These are phyloP conservation scores for Drosophila macrothrix DNA, from an alignment of 2,888 invertebrate genomes.

Conservation along the genomic window DNA sequence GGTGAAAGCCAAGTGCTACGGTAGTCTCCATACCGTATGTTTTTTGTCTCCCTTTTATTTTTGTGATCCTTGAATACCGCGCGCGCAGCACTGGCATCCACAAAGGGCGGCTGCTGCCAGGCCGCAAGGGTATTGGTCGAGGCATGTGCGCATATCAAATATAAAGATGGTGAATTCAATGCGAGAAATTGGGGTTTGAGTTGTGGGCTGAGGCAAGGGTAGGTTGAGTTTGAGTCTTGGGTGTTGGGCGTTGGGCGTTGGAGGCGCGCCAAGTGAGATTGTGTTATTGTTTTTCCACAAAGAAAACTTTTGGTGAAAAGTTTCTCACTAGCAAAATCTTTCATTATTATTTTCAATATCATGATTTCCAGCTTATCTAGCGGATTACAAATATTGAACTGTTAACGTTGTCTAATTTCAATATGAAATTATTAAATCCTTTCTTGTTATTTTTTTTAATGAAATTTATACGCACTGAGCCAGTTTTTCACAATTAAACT, in stretches of 20 bases:
- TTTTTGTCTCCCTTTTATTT: slow-evolving; percentile 17
- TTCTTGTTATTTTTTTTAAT: not conserved
- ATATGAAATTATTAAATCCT: not conserved
- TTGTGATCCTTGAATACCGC: slow-evolving; percentile 43
- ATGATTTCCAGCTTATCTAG: not conserved
- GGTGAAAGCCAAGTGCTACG: slow-evolving; percentile 42
- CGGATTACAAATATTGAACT: not conserved
- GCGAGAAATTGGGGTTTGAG: not conserved
- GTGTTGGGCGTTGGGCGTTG: not conserved
- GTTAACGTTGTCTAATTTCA: not conserved
- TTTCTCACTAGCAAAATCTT: slow-evolving; percentile 29
- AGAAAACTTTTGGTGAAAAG: slow-evolving; percentile 33
- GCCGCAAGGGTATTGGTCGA: slow-evolving; percentile 23
- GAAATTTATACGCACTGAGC: not conserved
- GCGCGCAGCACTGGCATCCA: slow-evolving; percentile 31
- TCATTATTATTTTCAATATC: slow-evolving; percentile 2
- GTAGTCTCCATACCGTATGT: slow-evolving; percentile 32
- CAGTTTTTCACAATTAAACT: not conserved
- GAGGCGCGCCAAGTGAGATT: slow-evolving; percentile 27
- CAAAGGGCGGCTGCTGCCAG: slow-evolving; percentile 23
- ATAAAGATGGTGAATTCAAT: slow-evolving; percentile 49
- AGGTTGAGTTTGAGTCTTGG: not conserved
- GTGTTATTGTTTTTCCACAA: slow-evolving; percentile 23
- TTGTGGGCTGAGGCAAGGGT: not conserved
- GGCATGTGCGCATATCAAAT: slow-evolving; percentile 46